Conservation (phyloP, 2,113 vertebrate genomes). For the Hippocampus comes region DNA sequence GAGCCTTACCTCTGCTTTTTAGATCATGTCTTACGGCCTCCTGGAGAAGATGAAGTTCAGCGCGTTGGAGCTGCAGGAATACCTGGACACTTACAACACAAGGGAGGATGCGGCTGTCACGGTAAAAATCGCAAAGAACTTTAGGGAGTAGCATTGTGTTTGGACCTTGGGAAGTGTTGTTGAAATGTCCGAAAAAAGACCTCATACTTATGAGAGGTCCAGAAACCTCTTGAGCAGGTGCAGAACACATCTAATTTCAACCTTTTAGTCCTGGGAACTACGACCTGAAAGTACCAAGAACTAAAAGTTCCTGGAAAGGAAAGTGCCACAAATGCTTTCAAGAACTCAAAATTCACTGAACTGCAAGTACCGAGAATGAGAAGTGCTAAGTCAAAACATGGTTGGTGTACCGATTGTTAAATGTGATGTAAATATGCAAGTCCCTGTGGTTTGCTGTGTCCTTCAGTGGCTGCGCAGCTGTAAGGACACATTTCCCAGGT, state of each 20-base stretch:
- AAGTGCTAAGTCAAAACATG: too few species aligned
- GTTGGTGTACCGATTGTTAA: too few species aligned
- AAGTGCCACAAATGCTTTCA: not conserved
- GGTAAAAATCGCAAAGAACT: conserved; percentile 55
- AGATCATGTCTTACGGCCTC: conserved; percentile 96
- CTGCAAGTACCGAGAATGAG: too few species aligned
- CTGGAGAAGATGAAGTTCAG: conserved; percentile 98
- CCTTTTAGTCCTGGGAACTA: too few species aligned
- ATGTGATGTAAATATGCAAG: too few species aligned
- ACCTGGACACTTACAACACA: conserved; percentile 94
- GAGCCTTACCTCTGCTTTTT: conserved; percentile 29
- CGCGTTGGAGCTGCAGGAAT: conserved; percentile 95
- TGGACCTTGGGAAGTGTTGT: not conserved
- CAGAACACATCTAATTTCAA: too few species aligned
- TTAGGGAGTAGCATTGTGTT: too few species aligned
- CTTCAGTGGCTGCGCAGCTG: conserved; percentile 94
- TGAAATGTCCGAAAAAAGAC: too few species aligned
- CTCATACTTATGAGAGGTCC: too few species aligned
- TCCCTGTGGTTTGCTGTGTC: not conserved
- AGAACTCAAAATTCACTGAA: too few species aligned
- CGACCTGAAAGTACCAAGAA: not conserved
- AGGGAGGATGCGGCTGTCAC: conserved; percentile 90
- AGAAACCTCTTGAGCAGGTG: too few species aligned
- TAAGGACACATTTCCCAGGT: conserved; percentile 91
- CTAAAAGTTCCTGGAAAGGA: not conserved